Percentiles rank a stretch among this genome's conserved stretches.
These are phyloP conservation scores for Schizopygopsis pylzovi DNA, from an alignment of 2,797 vertebrate species.

Conservation along the genomic window DNA sequence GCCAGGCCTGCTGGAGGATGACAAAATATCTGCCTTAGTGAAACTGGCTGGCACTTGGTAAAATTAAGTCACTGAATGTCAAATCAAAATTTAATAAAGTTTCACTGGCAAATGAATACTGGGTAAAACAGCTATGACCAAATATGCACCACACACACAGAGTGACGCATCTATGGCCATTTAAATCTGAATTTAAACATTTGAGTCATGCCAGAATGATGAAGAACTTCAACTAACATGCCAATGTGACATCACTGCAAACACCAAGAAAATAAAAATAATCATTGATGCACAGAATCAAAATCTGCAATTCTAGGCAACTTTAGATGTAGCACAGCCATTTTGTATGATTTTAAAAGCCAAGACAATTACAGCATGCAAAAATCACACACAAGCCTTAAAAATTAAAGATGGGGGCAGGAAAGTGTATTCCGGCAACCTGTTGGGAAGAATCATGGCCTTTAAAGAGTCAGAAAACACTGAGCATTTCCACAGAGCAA, in stretches of 20 bases:
- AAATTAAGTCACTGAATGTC: background rate
- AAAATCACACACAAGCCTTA: constrained; percentile 40
- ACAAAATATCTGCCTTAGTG: constrained; percentile 33
- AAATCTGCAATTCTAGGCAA: constrained; percentile 6
- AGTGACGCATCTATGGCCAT: constrained; percentile 12
- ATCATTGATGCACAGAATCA: constrained; percentile 13
- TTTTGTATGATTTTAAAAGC: constrained; percentile 51
- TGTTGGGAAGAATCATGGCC: constrained; percentile 55
- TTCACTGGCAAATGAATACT: constrained; percentile 21
- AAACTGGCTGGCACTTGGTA: constrained; percentile 35
- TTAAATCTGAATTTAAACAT: constrained; percentile 33
- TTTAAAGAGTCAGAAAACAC: constrained; percentile 53
- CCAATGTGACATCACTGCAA: constrained; percentile 28
- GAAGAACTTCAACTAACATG: constrained; percentile 45
- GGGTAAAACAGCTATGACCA: background rate
- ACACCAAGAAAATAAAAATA: background rate
- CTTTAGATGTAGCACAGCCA: constrained; percentile 49
- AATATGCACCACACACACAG: background rate
- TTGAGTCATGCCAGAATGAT: constrained; percentile 24
- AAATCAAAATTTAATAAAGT: background rate
- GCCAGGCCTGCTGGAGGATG: constrained; percentile 94
- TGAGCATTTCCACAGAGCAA: constrained; percentile 35
- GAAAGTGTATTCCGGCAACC: constrained; percentile 55
- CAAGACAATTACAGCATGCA: constrained; percentile 59
- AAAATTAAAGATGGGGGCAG: constrained; percentile 58